Conservation (phyloP, 64 coral and sea anemone genomes). For the Montipora efflorescens region DNA sequence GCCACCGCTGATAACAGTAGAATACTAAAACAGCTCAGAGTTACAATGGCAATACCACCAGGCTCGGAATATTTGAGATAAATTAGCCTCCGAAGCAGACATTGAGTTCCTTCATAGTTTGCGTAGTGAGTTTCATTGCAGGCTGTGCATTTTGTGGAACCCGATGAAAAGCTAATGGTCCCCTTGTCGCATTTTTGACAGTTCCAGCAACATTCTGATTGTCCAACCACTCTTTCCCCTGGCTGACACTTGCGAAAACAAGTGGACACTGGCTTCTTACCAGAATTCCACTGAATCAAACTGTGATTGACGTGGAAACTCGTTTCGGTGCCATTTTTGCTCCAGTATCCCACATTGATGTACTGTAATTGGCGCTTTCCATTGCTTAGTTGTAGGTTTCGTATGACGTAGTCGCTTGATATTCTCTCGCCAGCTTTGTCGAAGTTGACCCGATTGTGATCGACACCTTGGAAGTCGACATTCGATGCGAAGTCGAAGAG, state of each 20-base stretch:
- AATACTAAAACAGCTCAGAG: constrained; percentile 63
- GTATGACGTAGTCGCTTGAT: constrained; percentile 76
- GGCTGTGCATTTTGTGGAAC: constrained; percentile 43
- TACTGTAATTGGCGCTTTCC: neutral
- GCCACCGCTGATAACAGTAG: constrained; percentile 48
- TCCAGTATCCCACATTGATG: constrained; percentile 73
- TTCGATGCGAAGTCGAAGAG: constrained; percentile 62
- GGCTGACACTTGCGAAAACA: constrained; percentile 88
- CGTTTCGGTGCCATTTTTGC: neutral
- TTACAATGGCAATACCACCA: constrained; percentile 62
- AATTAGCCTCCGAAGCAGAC: constrained; percentile 55
- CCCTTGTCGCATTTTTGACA: constrained; percentile 96
- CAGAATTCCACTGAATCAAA: constrained; percentile 83
- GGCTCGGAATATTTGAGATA: constrained; percentile 56
- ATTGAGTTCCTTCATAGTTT: constrained; percentile 66
- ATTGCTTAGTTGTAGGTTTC: constrained; percentile 73
- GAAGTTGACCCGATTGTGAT: constrained; percentile 65
- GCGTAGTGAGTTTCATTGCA: constrained; percentile 82
- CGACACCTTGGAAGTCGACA: constrained; percentile 60
- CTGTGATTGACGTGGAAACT: constrained; percentile 64
- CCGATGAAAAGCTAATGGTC: constrained; percentile 43
- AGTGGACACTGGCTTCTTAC: constrained; percentile 63
- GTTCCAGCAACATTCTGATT: constrained; percentile 95
- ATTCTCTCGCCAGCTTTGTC: constrained; percentile 73
- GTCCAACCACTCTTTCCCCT: constrained; percentile 81